Evolutionary conservation across 2,797 vertebrate species (phyloP).

Genomic region (Centropyge bicolor): DNA sequence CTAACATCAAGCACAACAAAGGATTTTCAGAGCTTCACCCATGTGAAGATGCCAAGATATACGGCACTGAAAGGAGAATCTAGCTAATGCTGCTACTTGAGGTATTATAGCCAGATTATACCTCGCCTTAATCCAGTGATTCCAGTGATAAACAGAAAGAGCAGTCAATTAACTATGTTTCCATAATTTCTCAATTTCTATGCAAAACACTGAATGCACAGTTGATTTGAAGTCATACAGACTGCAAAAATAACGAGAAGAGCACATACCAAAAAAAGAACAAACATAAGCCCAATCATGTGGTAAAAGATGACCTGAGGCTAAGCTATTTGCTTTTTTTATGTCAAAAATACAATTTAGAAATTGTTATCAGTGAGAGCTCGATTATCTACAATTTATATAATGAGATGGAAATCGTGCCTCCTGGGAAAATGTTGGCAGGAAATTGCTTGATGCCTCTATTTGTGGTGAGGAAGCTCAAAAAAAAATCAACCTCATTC

Average conservation of each 20-base stretch:
- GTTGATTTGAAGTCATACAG: constrained; percentile 6
- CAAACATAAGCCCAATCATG: not conserved
- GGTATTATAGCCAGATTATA: not conserved
- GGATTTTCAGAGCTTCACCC: constrained; percentile 52
- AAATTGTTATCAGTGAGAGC: not conserved
- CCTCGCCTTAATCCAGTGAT: not conserved
- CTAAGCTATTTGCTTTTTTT: not conserved
- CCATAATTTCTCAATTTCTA: constrained; percentile 25
- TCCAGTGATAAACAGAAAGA: constrained; percentile 2
- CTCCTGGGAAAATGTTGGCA: not conserved
- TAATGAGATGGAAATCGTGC: not conserved
- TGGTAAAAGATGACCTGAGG: not conserved
- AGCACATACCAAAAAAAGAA: not conserved
- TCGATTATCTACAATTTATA: not conserved
- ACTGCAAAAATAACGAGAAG: not conserved
- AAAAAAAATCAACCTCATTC: too few species aligned
- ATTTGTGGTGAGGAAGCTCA: too few species aligned
- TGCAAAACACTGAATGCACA: not conserved
- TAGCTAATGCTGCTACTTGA: not conserved
- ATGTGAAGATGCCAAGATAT: constrained; percentile 35
- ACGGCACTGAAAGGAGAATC: not conserved
- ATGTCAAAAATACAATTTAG: not conserved
- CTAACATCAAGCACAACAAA: constrained; percentile 79
- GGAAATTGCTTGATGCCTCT: too few species aligned
- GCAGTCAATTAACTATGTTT: constrained; percentile 5